Evolutionary conservation across 2,113 vertebrate species (phyloP).

Genomic region (Prunella himalayana): DNA sequence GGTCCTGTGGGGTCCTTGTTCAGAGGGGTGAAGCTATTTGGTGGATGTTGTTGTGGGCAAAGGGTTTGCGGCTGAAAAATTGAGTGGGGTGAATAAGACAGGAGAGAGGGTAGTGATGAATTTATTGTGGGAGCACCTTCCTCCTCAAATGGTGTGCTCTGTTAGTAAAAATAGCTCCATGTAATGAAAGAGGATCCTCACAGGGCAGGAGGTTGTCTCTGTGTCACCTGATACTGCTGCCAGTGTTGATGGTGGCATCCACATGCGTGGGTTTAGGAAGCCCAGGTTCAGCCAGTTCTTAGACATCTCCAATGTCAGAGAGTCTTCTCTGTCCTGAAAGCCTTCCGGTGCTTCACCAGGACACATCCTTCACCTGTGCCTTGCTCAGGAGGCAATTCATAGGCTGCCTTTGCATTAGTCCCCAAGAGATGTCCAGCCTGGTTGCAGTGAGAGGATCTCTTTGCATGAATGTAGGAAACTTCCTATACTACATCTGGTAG

Average conservation of each 20-base stretch:
- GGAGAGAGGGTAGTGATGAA: not conserved
- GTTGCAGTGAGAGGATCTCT: not conserved
- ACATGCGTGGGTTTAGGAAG: not conserved
- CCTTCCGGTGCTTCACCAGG: not conserved
- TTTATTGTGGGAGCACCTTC: not conserved
- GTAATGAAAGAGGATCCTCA: not conserved
- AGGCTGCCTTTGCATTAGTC: not conserved
- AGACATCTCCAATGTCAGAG: not conserved
- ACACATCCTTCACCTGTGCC: not conserved
- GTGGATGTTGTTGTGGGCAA: not conserved
- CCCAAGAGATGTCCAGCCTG: not conserved
- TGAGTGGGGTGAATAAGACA: not conserved
- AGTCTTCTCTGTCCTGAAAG: not conserved
- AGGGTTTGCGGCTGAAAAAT: not conserved
- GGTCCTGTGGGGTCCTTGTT: not conserved
- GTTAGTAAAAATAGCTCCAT: not conserved
- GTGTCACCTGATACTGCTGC: not conserved
- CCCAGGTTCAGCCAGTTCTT: not conserved
- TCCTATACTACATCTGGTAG: not conserved
- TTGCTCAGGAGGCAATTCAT: not conserved
- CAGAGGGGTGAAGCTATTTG: not conserved
- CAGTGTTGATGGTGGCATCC: not conserved
- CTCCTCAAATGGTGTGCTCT: not conserved
- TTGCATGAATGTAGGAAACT: not conserved
- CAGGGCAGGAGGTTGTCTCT: not conserved